Evolutionary conservation across 2,797 vertebrate genomes (phyloP).

Genomic region (Microctenopoma stevenorrisi): DNA sequence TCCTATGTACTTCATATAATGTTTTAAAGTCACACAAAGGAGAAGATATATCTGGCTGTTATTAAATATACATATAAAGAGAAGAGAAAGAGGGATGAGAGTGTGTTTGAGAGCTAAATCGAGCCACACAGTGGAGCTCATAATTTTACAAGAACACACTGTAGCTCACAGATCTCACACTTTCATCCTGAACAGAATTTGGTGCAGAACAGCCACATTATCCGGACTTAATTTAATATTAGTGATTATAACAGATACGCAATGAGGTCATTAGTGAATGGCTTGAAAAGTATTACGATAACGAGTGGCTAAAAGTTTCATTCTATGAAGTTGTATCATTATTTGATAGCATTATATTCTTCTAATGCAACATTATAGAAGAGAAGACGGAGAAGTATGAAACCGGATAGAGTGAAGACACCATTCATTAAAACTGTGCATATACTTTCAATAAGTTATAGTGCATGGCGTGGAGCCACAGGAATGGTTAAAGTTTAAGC

Average conservation of each 20-base stretch:
- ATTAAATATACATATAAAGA: conserved; percentile 67
- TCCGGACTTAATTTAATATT: background rate
- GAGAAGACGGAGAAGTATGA: too few relatives aligned
- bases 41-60: conserved; percentile 51
- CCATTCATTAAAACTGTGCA: too few relatives aligned
- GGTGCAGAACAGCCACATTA: conserved; percentile 14
- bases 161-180: conserved; percentile 28
- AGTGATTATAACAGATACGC: background rate
- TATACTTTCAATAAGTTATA: too few relatives aligned
- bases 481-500: too few relatives aligned
- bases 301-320: background rate
- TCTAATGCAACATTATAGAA: too few relatives aligned
- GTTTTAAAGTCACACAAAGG: conserved; percentile 57
- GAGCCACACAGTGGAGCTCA: conserved; percentile 15
- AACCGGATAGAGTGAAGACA: too few relatives aligned
- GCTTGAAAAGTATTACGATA: background rate
- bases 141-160: conserved; percentile 37
- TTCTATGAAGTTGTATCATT: background rate
- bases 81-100: conserved; percentile 32
- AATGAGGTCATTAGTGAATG: background rate
- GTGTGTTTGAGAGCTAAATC: conserved; percentile 45
- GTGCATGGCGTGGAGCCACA: too few relatives aligned
- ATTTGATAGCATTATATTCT: background rate
- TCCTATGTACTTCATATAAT: conserved; percentile 49
- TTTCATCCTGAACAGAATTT: conserved; percentile 16